These are phyloP conservation scores for Nemotelus nigrinus DNA, from an alignment of 2,888 invertebrate genomes.

Conservation along the genomic window DNA sequence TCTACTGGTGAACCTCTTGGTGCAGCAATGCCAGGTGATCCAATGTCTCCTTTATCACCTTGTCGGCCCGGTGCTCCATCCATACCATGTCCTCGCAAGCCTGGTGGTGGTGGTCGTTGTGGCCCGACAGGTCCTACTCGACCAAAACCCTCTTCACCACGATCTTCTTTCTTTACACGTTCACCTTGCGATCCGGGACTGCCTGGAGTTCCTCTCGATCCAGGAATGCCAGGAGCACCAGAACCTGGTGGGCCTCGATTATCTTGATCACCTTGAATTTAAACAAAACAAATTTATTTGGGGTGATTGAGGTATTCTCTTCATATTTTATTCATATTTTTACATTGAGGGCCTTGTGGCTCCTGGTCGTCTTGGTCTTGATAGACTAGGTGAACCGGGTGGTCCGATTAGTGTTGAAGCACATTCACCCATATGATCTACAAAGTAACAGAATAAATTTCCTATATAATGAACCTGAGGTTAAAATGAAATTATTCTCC, in stretches of 20 bases:
- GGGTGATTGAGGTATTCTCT: neutral
- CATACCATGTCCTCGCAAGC: slow-evolving; percentile 75
- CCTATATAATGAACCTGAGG: neutral
- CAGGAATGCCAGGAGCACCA: slow-evolving; percentile 79
- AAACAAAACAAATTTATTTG: slow-evolving; percentile 6
- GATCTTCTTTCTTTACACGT: slow-evolving; percentile 79
- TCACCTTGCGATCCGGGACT: slow-evolving; percentile 67
- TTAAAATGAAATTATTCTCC: neutral
- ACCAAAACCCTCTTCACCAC: slow-evolving; percentile 77
- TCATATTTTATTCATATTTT: neutral
- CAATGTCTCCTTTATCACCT: slow-evolving; percentile 80
- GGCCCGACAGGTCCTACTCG: slow-evolving; percentile 79
- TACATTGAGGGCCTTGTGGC: slow-evolving; percentile 69
- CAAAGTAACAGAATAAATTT: slow-evolving; percentile 46
- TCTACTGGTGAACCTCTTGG: slow-evolving; percentile 72
- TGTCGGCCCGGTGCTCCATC: slow-evolving; percentile 74
- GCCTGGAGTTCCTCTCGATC: slow-evolving; percentile 72
- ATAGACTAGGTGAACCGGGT: slow-evolving; percentile 74
- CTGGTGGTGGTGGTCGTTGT: slow-evolving; percentile 72
- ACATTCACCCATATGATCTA: slow-evolving; percentile 81
- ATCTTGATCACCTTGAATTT: slow-evolving; percentile 67
- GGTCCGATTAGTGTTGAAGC: slow-evolving; percentile 71
- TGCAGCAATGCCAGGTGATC: slow-evolving; percentile 77
- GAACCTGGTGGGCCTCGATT: slow-evolving; percentile 69
- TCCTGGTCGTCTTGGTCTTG: slow-evolving; percentile 76